Evolutionary conservation across 2,113 vertebrate species (phyloP), one percentile per base, ranked within the genome.

Genomic region (Dromiciops gliroides): DNA sequence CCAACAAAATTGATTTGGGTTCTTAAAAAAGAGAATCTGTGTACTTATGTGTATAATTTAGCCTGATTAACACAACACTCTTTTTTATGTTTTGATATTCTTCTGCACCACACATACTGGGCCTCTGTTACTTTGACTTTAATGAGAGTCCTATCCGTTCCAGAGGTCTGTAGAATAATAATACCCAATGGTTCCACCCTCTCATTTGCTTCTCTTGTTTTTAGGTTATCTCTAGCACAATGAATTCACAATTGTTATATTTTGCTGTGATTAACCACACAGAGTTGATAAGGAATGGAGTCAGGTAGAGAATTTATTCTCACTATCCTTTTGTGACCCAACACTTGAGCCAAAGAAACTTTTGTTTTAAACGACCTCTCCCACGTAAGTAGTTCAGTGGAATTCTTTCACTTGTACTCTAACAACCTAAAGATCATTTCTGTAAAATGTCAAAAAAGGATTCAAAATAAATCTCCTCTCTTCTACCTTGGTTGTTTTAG

Each of bases 11-110:
- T 44, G 90, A 94, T 50, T 26, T 51, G n/a, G 1, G 25, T 94
- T 53, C 51, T 96, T 97, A 93, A 94, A 92, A 92, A 92, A 96
- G 8, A 90, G 47, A 88, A 91, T 12, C 50, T 23, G 89, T 48
- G 1, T 10, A 6, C 24, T 3, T 37, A 1, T 26, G 26, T 23
- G 90, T 51, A 90, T 50, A 2, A 47, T 56, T 12, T 26, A 51
- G 6, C 23, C 37, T 83, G 44, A 83, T 83, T 44, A 83, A 83
- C 23, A 44, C 37, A 23, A 44, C 19, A 37, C 56, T 31, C 10
- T 53, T 83, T 83, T 75, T n/a, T 48, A 53, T 14, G 0, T 31
- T 26, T n/a, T 48, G 5, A 8, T 48, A 3, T 3, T 16, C 16
- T 56, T 89, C 48, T 44, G 26, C 48, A 51, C 16, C 2, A 0